Conservation (phyloP, 2,797 vertebrate genomes). For the Brachymystax lenok region DNA sequence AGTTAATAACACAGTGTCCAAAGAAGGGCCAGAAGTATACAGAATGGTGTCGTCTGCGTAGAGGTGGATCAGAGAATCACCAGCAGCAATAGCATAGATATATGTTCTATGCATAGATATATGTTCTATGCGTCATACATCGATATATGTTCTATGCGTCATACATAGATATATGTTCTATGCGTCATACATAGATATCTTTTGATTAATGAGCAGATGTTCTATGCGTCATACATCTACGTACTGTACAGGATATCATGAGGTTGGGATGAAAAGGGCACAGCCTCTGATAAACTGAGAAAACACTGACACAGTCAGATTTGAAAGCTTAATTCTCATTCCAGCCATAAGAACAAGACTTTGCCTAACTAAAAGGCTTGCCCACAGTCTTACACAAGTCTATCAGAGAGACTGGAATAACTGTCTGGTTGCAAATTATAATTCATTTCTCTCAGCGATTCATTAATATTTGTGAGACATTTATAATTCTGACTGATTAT, state of each 20-base stretch:
- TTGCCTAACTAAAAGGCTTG: not conserved
- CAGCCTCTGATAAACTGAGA: not conserved
- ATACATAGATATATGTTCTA: too few species aligned
- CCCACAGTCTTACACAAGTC: constrained; percentile 8
- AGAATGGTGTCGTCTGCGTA: too few species aligned
- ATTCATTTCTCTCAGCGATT: constrained; percentile 10
- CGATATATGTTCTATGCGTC: not conserved
- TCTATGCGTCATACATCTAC: not conserved
- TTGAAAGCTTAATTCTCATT: not conserved
- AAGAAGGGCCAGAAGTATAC: too few species aligned
- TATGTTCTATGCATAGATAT: too few species aligned
- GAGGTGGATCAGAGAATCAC: too few species aligned
- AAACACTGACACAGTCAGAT: constrained; percentile 1
- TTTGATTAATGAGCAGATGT: constrained; percentile 26
- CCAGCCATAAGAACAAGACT: too few species aligned
- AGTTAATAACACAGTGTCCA: too few species aligned
- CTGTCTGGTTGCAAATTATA: constrained; percentile 37
- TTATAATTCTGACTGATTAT: constrained; percentile 51
- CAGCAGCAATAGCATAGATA: too few species aligned
- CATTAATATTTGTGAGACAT: constrained; percentile 19
- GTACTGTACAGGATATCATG: not conserved
- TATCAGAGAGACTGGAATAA: constrained; percentile 15
- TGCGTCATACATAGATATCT: constrained; percentile 13
- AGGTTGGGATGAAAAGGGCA: constrained; percentile 14
- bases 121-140: too few species aligned